Percentiles rank a stretch among this genome's conserved stretches.
These are phyloP conservation scores for Microplitis deprimator DNA, from an alignment of 2,888 invertebrate species.

Conservation along the genomic window DNA sequence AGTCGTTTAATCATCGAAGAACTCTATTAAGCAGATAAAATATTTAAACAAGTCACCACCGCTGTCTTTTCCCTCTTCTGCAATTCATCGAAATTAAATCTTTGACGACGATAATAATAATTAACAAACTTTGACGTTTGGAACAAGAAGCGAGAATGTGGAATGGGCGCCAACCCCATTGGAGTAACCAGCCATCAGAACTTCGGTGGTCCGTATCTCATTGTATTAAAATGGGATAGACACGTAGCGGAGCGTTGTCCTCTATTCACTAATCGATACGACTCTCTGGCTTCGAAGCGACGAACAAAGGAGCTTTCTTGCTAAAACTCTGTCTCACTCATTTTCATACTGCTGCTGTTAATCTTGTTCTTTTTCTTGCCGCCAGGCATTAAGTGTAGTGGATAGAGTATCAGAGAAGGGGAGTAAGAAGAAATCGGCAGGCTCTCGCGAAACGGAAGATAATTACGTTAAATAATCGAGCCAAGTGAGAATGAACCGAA, in stretches of 20 bases:
- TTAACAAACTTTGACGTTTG: slow-evolving; percentile 43
- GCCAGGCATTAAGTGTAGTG: not conserved
- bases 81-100: slow-evolving; percentile 37
- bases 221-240: slow-evolving; percentile 50
- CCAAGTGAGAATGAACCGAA: slow-evolving; percentile 54
- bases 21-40: slow-evolving; percentile 40
- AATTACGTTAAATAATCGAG: slow-evolving; percentile 64
- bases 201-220: slow-evolving; percentile 36
- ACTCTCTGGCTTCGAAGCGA: slow-evolving; percentile 37
- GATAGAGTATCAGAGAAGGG: not conserved
- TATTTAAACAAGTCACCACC: slow-evolving; percentile 26
- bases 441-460: slow-evolving; percentile 54
- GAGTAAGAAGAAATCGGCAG: slow-evolving; percentile 1
- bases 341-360: not conserved
- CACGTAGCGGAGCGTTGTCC: slow-evolving; percentile 39
- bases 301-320: slow-evolving; percentile 38
- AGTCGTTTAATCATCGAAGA: not conserved
- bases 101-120: slow-evolving; percentile 34
- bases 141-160: slow-evolving; percentile 16
- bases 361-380: not conserved
- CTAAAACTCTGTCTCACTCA: not conserved
- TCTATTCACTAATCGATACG: slow-evolving; percentile 56
- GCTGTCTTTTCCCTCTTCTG: slow-evolving; percentile 6
- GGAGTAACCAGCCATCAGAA: not conserved
- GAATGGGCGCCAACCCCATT: not conserved